Evolutionary conservation across 2,797 vertebrate genomes (phyloP), one percentile per base, ranked within the genome.

Genomic region (Rhabdomys pumilio): DNA sequence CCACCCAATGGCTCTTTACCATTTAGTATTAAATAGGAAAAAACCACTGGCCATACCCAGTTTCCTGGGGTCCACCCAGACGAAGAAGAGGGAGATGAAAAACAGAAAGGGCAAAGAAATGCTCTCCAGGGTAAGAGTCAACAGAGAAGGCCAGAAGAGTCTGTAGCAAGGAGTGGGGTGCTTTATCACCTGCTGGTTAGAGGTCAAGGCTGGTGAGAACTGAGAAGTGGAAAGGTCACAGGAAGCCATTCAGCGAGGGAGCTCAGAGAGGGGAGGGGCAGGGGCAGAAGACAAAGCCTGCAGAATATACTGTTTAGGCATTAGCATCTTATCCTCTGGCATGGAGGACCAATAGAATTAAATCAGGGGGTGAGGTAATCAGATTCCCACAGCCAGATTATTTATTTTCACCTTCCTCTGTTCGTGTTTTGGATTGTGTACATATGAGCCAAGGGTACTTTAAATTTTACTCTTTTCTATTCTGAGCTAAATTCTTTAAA

Each of bases 321-420:
- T 89, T 89, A 53, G n/a, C 47, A 26, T 79, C 89, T 83, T 41
- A 79, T 83, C 53, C 53, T 87, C 44, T 41, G 65, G 47, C n/a
- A 9, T n/a, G 4, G 59, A 65, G 67, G 14, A 59, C 59, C 73
- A 41, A 50, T 44, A 38, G 47, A n/a, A 44, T 50, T 89, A 59
- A 72, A 53, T 59, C 22, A 15, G 67, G 26, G 6, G 2, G 20
- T 69, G 22, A 44, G 44, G 11, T 55, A 10, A 57, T 93, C 90
- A 80, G 38, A 76, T 83, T 24, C 67, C 15, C 79, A 47, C n/a
- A 65, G 84, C 34, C 41, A 26, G 20, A 41, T 84, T 44, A 38
- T 81, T 90, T 97, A 65, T 86, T 91, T 91, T 91, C 75, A 79
- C 44, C 41, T 80, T 53, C 76, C 57, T 97, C 73, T 86, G 14